Base-by-base conservation (phyloP, 2,888 invertebrate genomes). In the Nephrocerus scutellatus region DNA sequence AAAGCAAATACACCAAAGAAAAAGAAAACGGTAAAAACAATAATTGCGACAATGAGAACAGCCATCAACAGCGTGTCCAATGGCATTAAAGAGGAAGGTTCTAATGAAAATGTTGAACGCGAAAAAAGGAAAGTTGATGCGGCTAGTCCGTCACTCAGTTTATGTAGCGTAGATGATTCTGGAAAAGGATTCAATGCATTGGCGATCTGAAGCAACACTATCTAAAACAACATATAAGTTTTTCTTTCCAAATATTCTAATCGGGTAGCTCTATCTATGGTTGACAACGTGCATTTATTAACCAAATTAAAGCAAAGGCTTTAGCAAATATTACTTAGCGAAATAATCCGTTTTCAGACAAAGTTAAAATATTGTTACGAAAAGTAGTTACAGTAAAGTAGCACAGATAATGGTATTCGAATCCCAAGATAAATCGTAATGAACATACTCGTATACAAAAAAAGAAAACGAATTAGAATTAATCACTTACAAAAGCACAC, bases 231-330 rank as follows among this genome's bases (percentile, higher is more conserved):
- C 61, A 8, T 70, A 68, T 49, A 67, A 88, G 61, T 88, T 89
- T 69, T 70, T 79, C 50, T 76, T 87, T 58, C 81, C 82, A 26
- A 80, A 81, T 59, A 70, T 73, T 39, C 71, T 90, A 48, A 88
- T 91, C 42, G 93, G 93, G 13, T 78, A 83, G 41, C 72, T 95
- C 51, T 74, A 1, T 90, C 90, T 92, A 93, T 63, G 95, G 95
- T 25, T 79, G 79, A 54, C 78, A 80, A 53, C 91, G 91, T 28
- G 72, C 75, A 25, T 84, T 83, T 68, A 81, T 95, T n/a, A 81
- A 82, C 48, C 77, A 77, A 56, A 83, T 89, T 49, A 85, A 86
- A 63, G 72, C 76, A 20, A 80, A 81, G 62, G 83, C 89, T 2
- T 79, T 82, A 50, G 86, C 90, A 14, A 80, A 76, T 57, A 80